Conservation (phyloP, 2,113 vertebrate species). For the Rhabdornis inornatus region DNA sequence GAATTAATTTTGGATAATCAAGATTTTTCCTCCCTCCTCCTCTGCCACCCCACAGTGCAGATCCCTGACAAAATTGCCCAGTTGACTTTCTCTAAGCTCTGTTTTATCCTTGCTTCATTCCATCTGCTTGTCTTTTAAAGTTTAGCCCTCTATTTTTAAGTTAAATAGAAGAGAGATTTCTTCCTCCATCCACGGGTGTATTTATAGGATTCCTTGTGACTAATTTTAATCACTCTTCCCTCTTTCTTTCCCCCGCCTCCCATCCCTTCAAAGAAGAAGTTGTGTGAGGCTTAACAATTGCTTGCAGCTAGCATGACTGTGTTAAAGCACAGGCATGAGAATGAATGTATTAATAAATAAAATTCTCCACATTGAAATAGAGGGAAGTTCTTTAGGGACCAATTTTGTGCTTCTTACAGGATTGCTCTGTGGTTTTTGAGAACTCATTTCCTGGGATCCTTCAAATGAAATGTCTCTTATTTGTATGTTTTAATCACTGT, state of each 20-base stretch:
- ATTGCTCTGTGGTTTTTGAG: background rate
- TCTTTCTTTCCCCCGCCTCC: background rate
- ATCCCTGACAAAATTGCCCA: background rate
- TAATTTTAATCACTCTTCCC: background rate
- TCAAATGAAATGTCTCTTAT: background rate
- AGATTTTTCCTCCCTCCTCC: background rate
- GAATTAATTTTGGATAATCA: background rate
- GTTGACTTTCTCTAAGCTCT: background rate
- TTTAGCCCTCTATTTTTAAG: constrained; percentile 1
- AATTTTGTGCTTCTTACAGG: background rate
- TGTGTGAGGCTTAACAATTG: background rate
- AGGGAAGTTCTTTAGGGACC: background rate
- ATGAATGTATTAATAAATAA: background rate
- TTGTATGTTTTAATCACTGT: background rate
- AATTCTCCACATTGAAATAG: background rate
- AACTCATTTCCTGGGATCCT: background rate
- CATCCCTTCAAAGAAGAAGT: background rate
- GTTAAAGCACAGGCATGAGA: background rate
- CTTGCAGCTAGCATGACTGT: background rate
- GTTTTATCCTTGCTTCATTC: background rate
- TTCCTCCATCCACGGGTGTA: background rate
- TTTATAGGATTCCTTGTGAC: constrained; percentile 31
- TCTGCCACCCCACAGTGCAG: background rate
- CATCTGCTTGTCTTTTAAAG: background rate
- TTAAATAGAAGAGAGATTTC: background rate